Evolutionary conservation across 2,888 invertebrate genomes (phyloP), one percentile per base, ranked within the genome.

Genomic region (Himalopsyche kuldschensis): DNA sequence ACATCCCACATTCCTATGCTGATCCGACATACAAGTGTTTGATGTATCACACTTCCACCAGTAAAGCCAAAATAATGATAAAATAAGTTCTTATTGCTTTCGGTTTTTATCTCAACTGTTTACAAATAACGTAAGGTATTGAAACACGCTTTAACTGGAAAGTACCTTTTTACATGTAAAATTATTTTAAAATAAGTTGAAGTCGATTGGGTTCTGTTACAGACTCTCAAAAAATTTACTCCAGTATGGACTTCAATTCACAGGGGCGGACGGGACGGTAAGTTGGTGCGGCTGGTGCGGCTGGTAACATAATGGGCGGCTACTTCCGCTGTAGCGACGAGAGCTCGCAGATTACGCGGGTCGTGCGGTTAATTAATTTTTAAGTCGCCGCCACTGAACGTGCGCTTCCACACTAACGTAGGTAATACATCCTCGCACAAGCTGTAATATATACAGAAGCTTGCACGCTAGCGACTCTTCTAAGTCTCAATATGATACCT

Each of bases 351-450:
- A 82, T 91, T 91, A 91, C 90, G 90, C 90, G 90, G 90, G 91
- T 91, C 90, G 90, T 91, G 90, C 90, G 90, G 90, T 90, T 92
- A 91, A 92, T 92, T 91, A 92, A 92, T 91, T 92, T 92, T 92
- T 91, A 91, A 91, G 91, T 91, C 91, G 88, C 89, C 89, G 90
- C 89, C 89, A 87, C 89, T 89, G 87, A 88, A 89, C 87, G 87
- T 87, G 88, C 83, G 76, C 81, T 80, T 83, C 30, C 46, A 69
- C 15, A 27, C 69, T 69, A 30, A 27, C 69, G 27, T 69, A 69
- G 69, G 69, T 15, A 69, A 69, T 69, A 69, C 69, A 69, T 69
- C 69, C 69, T 11, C 30, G 11, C 69, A 11, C 27, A 69, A 69
- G 69, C 69, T 69, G 69, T 30, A 69, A 69, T 69, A 69, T 69